Base-by-base conservation (phyloP, 1,140 invertebrate species). In the Danaus melanippus region DNA sequence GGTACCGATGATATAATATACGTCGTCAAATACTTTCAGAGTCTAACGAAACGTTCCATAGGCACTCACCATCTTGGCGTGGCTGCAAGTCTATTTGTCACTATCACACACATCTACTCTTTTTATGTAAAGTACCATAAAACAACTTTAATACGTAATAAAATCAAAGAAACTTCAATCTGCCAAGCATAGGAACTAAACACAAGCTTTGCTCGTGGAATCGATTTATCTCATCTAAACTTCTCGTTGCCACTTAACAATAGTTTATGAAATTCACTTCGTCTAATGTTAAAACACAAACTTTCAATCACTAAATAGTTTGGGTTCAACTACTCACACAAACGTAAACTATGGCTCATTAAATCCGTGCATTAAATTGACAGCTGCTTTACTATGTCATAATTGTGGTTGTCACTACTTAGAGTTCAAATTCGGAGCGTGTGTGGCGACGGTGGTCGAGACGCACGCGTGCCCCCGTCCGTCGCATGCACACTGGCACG, bases 141-240 rank as follows among this genome's bases (percentile, higher is more conserved):
- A 32, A 32, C 21, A 32, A 32, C 21, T 32, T 32, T 40, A 55
- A 42, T 46, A 50, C 39, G 17, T 42, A 46, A 42, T 56, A 49
- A 60, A 48, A 58, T 40, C 42, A 56, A 50, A 47, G 45, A 60
- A 62, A 46, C 50, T 11, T 45, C 58, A 49, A 63, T 60, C 70
- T 74, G 78, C 71, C 71, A 83, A 77, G 75, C 78, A 74, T 83
- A 86, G 83, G 80, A 86, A 86, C 80, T 83, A 83, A 86, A 83
- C 78, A 81, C 79, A 84, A 83, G 83, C 80, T 77, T 76, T 76
- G 76, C 78, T 79, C 76, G 76, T 74, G 71, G 60, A 69, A 68
- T 70, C 58, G 58, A 66, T 64, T 67, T 71, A 64, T 71, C 58
- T 64, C 55, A 60, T 71, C 62, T 69, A 74, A 71, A 64, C 65